Conservation (phyloP, 2,888 invertebrate genomes). For the Endotricha flammealis region DNA sequence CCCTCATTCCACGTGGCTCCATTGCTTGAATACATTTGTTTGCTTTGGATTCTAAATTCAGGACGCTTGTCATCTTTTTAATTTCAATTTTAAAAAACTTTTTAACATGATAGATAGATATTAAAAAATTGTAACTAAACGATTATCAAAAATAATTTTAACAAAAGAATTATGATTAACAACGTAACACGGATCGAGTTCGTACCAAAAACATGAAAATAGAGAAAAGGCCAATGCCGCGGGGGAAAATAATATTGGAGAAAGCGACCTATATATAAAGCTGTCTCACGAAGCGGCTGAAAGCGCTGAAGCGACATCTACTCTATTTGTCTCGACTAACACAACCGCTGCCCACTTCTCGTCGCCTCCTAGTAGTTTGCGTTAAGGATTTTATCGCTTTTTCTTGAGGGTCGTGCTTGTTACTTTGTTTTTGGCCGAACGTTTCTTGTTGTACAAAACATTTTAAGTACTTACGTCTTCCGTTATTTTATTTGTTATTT, state of each 20-base stretch:
- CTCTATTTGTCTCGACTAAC: conserved; percentile 66
- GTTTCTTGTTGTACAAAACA: conserved; percentile 8
- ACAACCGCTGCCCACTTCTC: conserved; percentile 62
- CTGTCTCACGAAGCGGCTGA: conserved; percentile 44
- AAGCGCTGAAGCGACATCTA: conserved; percentile 52
- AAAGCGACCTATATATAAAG: conserved; percentile 61
- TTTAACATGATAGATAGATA: neutral
- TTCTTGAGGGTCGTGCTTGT: conserved; percentile 40
- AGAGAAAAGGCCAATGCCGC: neutral
- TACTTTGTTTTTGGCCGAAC: conserved; percentile 28
- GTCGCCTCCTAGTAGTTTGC: conserved; percentile 56
- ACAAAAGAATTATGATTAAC: no score
- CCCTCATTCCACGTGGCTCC: no score
- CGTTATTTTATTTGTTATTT: no score
- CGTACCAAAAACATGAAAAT: neutral
- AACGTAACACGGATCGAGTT: no score
- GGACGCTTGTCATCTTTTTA: no score
- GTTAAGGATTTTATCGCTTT: conserved; percentile 62
- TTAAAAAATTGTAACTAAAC: no score
- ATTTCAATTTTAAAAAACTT: no score
- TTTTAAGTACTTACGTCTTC: no score
- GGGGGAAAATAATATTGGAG: conserved; percentile 17
- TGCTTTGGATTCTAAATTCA: no score
- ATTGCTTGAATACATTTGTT: no score
- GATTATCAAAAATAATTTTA: no score